Evolutionary conservation across 2,888 invertebrate genomes (phyloP).

Genomic region (Hypena proboscidalis): DNA sequence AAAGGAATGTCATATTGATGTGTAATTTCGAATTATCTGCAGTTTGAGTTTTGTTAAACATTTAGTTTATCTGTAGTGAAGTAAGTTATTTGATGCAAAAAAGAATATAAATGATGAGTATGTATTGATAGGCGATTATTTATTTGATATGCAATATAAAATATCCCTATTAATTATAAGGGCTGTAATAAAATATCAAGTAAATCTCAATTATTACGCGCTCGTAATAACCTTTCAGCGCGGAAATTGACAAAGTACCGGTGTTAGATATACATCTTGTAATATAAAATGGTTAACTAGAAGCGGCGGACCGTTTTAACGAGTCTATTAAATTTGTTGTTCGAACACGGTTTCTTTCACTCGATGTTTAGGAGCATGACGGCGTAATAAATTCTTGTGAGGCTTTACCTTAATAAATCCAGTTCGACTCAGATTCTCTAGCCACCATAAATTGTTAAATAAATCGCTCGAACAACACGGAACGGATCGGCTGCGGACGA

Average conservation of each 20-base stretch:
- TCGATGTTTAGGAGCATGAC: conserved; percentile 56
- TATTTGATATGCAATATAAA: too few relatives aligned
- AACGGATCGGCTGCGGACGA: conserved; percentile 55
- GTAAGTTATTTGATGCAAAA: too few relatives aligned
- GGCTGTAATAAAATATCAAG: conserved; percentile 23
- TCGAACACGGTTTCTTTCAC: conserved; percentile 57
- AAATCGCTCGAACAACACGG: conserved; percentile 72
- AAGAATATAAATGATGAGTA: too few relatives aligned
- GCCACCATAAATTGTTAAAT: conserved; percentile 77
- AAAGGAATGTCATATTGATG: too few relatives aligned
- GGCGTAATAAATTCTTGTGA: conserved; percentile 70
- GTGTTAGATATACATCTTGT: conserved; percentile 25
- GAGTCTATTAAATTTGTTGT: conserved; percentile 53
- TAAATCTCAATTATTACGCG: conserved; percentile 18
- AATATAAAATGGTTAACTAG: conserved; percentile 37
- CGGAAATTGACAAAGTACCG: conserved; percentile 20
- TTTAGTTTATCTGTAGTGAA: too few relatives aligned
- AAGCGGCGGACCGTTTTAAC: conserved; percentile 40
- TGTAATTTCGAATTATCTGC: too few relatives aligned
- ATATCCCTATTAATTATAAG: conserved; percentile 9
- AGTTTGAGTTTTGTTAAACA: too few relatives aligned
- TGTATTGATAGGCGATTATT: too few relatives aligned
- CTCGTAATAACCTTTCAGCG: conserved; percentile 18
- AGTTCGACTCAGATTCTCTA: conserved; percentile 73
- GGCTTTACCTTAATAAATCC: conserved; percentile 78